Base-by-base conservation (phyloP, 2,797 vertebrate species). In the Trachops cirrhosus region DNA sequence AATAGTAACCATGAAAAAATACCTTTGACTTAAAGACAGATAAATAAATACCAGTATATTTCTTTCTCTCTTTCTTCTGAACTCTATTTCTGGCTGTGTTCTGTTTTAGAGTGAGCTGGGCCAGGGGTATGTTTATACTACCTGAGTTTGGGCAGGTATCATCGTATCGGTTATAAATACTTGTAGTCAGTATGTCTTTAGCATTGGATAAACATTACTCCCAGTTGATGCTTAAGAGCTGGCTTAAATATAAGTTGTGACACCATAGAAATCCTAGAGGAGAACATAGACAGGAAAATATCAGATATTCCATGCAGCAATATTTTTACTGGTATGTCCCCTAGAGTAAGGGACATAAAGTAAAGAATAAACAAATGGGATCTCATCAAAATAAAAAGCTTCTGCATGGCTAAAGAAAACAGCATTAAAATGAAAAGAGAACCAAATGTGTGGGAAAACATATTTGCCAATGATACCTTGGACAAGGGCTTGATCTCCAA, bases 71-170 rank as follows among this genome's bases (percentile, higher is more conserved):
- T 67, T 68, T 32, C 86, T 37, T 3, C 75, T 57, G 39, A 84
- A 46, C 57, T 91, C 7, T 34, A 2, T 44, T 87, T 79, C 85
- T 16, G 77, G 57, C 84, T 95, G 37, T 93, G 86, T 94, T 94
- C 59, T 71, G 46, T 94, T 92, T 88, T 32, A 59, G 57, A 67
- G 57, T 92, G 62, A 91, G 39, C 32, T 88, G 39, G 54, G 2
- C 22, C n/a, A 15, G 14, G 26, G 34, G 6, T 91, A 29, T 11
- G 8, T 70, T 67, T 88, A 50, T 71, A 29, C 7, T 16, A 8
- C 37, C 39, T 19, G 57, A 79, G 22, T 71, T 89, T 29, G 10
- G 26, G 15, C 29, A 79, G 64, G n/a, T 74, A 37, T 77, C 67
- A 37, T 80, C 59, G 3, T 22, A 9, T 37, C 50, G 46, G 46